These are phyloP conservation scores for Albula glossodonta DNA, from an alignment of 2,113 vertebrate species.

Conservation along the genomic window DNA sequence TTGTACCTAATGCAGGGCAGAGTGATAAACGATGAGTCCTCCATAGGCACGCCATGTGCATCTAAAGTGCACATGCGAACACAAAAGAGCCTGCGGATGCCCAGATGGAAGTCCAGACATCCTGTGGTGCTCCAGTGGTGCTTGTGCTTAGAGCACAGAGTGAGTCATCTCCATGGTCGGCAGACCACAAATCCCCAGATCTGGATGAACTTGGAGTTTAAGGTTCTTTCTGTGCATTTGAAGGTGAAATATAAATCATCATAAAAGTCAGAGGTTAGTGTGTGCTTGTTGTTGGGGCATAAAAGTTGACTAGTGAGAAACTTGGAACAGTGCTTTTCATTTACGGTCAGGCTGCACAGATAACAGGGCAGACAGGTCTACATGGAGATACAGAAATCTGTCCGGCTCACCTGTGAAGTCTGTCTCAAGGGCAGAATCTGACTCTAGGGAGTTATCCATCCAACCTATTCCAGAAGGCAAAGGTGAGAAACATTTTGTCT, in stretches of 20 bases:
- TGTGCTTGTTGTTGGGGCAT: constrained; percentile 23
- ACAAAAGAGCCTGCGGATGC: constrained; percentile 19
- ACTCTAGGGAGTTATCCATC: not conserved
- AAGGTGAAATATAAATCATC: constrained; percentile 21
- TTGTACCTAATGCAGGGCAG: constrained; percentile 23
- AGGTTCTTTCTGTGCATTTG: not conserved
- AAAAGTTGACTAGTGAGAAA: not conserved
- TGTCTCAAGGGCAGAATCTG: not conserved
- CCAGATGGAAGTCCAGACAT: constrained; percentile 29
- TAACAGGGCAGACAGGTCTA: not conserved
- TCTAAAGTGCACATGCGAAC: constrained; percentile 54
- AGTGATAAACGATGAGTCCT: constrained; percentile 38
- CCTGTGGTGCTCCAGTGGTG: constrained; percentile 27
- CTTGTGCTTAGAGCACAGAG: constrained; percentile 30
- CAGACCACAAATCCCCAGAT: not conserved
- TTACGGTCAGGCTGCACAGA: not conserved
- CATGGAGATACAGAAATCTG: not conserved
- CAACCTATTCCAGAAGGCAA: not conserved
- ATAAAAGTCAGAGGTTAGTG: constrained; percentile 21
- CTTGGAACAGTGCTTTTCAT: not conserved
- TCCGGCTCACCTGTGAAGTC: not conserved
- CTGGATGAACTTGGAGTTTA: not conserved
- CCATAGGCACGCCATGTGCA: constrained; percentile 20
- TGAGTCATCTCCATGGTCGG: constrained; percentile 34
- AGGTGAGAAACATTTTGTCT: not conserved